Percentiles rank a stretch among this genome's conserved stretches.
These are phyloP conservation scores for Eupithecia subfuscata DNA, from an alignment of 2,888 invertebrate genomes.

Conservation along the genomic window DNA sequence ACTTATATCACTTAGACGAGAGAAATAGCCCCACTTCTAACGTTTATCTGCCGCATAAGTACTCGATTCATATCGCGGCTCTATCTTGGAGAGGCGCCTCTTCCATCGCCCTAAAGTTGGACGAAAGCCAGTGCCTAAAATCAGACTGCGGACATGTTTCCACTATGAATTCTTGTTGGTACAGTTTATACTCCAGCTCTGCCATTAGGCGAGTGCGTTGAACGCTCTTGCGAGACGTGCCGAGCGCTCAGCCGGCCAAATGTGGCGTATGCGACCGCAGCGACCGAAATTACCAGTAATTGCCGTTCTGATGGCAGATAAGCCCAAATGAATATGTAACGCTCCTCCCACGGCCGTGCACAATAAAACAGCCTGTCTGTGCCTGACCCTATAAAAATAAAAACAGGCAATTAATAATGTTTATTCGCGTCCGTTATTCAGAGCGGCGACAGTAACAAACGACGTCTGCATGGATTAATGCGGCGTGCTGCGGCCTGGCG, in stretches of 20 bases:
- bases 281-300: slow-evolving; percentile 73
- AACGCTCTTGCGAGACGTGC: slow-evolving; percentile 60
- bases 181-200: slow-evolving; percentile 62
- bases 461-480: slow-evolving; percentile 70
- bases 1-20: slow-evolving; percentile 63
- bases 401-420: slow-evolving; percentile 80
- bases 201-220: slow-evolving; percentile 60
- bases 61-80: slow-evolving; percentile 64
- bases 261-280: slow-evolving; percentile 65
- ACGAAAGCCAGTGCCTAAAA: slow-evolving; percentile 74
- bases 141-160: slow-evolving; percentile 68
- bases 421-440: slow-evolving; percentile 79
- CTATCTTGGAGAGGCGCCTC: slow-evolving; percentile 58
- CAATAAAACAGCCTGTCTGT: slow-evolving; percentile 73
- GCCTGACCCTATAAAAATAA: slow-evolving; percentile 76
- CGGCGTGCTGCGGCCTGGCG: slow-evolving; percentile 46
- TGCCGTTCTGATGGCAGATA: slow-evolving; percentile 75
- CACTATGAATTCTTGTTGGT: slow-evolving; percentile 56
- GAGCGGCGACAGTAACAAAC: slow-evolving; percentile 73
- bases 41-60: slow-evolving; percentile 65
- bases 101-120: slow-evolving; percentile 67
- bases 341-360: slow-evolving; percentile 75
- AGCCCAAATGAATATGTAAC: slow-evolving; percentile 81
- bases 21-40: slow-evolving; percentile 57
- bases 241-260: slow-evolving; percentile 57